Evolutionary conservation across 1,140 invertebrate genomes (phyloP).

Genomic region (Danaus plexippus): DNA sequence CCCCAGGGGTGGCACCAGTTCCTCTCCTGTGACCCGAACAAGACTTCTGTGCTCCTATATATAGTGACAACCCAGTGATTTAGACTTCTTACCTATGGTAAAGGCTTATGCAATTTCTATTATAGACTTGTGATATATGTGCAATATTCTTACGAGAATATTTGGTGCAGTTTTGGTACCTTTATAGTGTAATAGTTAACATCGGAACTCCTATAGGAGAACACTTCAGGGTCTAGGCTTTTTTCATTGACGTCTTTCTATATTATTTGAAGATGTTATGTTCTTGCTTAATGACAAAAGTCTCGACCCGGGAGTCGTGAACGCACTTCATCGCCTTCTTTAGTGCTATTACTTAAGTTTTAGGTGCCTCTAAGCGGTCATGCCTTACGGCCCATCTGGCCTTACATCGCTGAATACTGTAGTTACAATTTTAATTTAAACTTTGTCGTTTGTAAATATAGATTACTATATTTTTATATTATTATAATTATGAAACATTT

Average conservation of each 20-base stretch:
- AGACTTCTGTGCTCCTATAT: slow-evolving; percentile 38
- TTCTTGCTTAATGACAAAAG: slow-evolving; percentile 22
- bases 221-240: slow-evolving; percentile 20
- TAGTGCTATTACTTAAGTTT: slow-evolving; percentile 22
- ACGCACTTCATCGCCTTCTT: slow-evolving; percentile 23
- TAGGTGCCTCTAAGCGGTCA: slow-evolving; percentile 33
- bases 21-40: slow-evolving; percentile 60
- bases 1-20: slow-evolving; percentile 53
- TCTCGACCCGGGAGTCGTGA: slow-evolving; percentile 20
- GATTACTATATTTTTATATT: slow-evolving; percentile 67
- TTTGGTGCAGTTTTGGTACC: slow-evolving; percentile 14
- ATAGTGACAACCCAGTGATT: slow-evolving; percentile 40
- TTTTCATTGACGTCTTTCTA: slow-evolving; percentile 19
- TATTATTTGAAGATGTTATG: slow-evolving; percentile 5
- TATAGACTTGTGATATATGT: slow-evolving; percentile 58
- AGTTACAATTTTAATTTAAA: slow-evolving; percentile 38
- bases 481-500: slow-evolving; percentile 57
- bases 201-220: slow-evolving; percentile 17
- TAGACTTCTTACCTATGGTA: slow-evolving; percentile 15
- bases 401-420: slow-evolving; percentile 31
- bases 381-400: slow-evolving; percentile 34
- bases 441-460: slow-evolving; percentile 62
- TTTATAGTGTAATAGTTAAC: slow-evolving; percentile 13
- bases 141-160: slow-evolving; percentile 53
- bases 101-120: slow-evolving; percentile 25